Evolutionary conservation across 2,113 vertebrate species (phyloP).

Genomic region (Dissostichus mawsoni): DNA sequence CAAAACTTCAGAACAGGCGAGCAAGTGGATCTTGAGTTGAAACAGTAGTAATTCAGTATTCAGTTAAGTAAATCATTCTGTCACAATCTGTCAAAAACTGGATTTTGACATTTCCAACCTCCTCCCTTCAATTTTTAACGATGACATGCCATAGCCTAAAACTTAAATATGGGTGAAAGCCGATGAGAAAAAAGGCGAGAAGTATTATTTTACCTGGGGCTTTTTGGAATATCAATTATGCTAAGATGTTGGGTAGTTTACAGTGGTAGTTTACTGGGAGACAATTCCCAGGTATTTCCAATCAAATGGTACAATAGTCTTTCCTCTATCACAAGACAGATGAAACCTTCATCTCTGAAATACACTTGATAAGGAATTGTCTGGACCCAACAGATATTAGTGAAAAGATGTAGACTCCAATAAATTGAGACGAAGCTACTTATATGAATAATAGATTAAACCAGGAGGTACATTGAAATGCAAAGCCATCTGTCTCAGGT

Average conservation of each 20-base stretch:
- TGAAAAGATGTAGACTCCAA: not conserved
- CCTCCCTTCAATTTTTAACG: no score
- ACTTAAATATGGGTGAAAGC: not conserved
- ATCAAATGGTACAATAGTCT: not conserved
- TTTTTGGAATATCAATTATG: not conserved
- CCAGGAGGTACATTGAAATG: not conserved
- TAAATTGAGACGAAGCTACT: not conserved
- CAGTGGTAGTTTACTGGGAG: no score
- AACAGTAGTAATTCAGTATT: not conserved
- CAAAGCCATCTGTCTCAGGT: conserved; percentile 13
- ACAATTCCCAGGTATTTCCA: not conserved
- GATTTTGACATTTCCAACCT: no score
- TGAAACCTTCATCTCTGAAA: no score
- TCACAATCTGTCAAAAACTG: no score
- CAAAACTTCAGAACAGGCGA: no score
- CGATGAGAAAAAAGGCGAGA: not conserved
- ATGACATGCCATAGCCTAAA: not conserved
- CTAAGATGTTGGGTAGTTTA: not conserved
- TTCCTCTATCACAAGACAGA: not conserved
- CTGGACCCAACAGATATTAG: not conserved
- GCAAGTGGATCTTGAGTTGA: not conserved
- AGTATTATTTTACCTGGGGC: not conserved
- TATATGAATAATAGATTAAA: conserved; percentile 1
- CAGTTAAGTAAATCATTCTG: not conserved
- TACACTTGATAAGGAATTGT: not conserved